phyloP scores from a whole-genome alignment of 1,140 invertebrate genomes.

The Charaxes varanes region DNA sequence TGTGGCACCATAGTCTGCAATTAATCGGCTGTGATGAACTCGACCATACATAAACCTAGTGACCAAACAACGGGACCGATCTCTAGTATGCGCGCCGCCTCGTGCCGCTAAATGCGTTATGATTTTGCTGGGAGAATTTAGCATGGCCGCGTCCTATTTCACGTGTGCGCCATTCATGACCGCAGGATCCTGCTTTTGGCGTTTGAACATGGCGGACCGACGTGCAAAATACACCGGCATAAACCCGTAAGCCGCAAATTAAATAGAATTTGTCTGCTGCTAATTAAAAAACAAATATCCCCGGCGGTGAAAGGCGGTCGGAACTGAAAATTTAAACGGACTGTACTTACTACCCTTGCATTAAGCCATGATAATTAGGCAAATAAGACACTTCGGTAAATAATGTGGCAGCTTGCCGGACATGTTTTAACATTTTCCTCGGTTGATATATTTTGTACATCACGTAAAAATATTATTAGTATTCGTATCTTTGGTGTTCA shows the following conservation, averaged over 20 bases:
- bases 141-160: constrained; percentile 35
- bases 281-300: constrained; percentile 57
- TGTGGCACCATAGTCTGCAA: constrained; percentile 35
- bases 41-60: constrained; percentile 32
- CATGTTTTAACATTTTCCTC: background rate
- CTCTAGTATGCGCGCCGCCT: constrained; percentile 24
- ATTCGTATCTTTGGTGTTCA: too few species aligned
- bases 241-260: constrained; percentile 47
- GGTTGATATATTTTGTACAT: too few species aligned
- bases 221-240: constrained; percentile 42
- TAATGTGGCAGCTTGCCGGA: background rate
- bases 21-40: constrained; percentile 43
- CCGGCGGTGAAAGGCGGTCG: constrained; percentile 24
- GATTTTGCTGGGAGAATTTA: constrained; percentile 48
- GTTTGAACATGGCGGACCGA: constrained; percentile 52
- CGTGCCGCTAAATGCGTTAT: constrained; percentile 44
- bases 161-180: constrained; percentile 37
- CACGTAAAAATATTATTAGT: too few species aligned
- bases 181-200: constrained; percentile 61
- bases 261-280: constrained; percentile 56
- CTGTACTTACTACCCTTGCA: constrained; percentile 15
- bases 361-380: constrained; percentile 13
- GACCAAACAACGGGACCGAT: constrained; percentile 30
- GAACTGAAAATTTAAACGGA: constrained; percentile 24
- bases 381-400: constrained; percentile 14